Evolutionary conservation across 2,888 invertebrate species (phyloP).

Genomic region (Sturmia bella): DNA sequence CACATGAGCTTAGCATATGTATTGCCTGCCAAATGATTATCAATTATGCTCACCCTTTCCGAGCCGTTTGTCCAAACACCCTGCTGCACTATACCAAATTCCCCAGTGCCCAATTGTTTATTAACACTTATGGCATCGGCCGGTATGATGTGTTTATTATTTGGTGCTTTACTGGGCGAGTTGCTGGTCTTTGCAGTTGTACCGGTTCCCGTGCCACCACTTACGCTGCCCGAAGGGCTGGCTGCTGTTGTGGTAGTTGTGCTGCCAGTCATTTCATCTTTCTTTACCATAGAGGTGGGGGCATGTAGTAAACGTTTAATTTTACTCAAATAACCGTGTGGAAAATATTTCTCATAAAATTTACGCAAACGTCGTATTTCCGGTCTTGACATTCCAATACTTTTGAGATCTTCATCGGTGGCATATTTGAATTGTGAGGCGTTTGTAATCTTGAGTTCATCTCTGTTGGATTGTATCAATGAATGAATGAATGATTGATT

Average conservation of each 20-base stretch:
- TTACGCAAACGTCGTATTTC: conserved; percentile 97
- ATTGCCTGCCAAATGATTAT: not conserved
- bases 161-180: conserved; percentile 81
- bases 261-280: conserved; percentile 73
- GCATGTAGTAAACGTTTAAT: conserved; percentile 91
- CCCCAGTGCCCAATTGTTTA: conserved; percentile 97
- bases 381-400: conserved; percentile 96
- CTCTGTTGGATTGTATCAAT: conserved; percentile 82
- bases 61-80: conserved; percentile 98
- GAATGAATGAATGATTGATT: conserved; percentile 29
- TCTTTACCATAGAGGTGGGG: conserved; percentile 78
- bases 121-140: conserved; percentile 95
- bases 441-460: conserved; percentile 93
- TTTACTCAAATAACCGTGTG: conserved; percentile 95
- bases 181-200: conserved; percentile 59
- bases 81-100: conserved; percentile 99
- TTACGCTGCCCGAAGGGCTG: conserved; percentile 60
- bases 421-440: conserved; percentile 96
- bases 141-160: conserved; percentile 93
- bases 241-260: conserved; percentile 56
- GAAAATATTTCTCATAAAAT: conserved; percentile 95
- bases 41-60: conserved; percentile 86
- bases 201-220: conserved; percentile 56
- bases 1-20: not conserved
- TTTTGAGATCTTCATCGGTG: conserved; percentile 93